Evolutionary conservation across 2,113 vertebrate genomes (phyloP).

Genomic region (Electrona antarctica): DNA sequence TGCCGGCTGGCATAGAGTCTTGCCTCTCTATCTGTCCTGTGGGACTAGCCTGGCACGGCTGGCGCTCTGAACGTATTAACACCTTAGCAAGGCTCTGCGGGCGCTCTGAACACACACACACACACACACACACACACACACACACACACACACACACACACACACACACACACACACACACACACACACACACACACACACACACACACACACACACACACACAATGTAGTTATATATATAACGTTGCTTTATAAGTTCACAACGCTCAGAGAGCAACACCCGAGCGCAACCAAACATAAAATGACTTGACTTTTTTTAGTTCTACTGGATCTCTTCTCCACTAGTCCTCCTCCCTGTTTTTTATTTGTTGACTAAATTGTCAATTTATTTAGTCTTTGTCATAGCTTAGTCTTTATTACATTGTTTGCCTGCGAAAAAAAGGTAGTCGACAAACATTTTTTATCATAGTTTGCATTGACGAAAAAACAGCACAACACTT

Average conservation of each 20-base stretch:
- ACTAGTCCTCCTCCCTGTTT: no score
- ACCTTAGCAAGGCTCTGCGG: constrained; percentile 34
- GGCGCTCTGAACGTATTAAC: constrained; percentile 41
- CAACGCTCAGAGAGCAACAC: no score
- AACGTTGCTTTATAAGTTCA: no score
- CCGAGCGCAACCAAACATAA: no score
- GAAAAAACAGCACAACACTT: constrained; percentile 23
- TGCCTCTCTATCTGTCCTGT: constrained; percentile 39
- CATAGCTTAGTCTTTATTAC: no score
- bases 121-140: constrained; percentile 15
- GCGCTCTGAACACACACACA: not conserved
- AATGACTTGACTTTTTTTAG: no score
- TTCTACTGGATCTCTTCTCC: no score
- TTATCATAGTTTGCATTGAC: not conserved
- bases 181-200: constrained; percentile 4
- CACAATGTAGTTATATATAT: not conserved
- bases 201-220: not conserved
- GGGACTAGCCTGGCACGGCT: constrained; percentile 44
- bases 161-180: not conserved
- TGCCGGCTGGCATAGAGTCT: constrained; percentile 34
- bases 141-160: not conserved
- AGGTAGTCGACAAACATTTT: not conserved
- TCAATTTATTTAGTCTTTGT: no score
- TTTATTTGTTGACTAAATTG: no score
- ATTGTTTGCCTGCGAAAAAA: not conserved